Conservation (phyloP, 2,113 vertebrate genomes). For the Pomatorhinus ruficollis region DNA sequence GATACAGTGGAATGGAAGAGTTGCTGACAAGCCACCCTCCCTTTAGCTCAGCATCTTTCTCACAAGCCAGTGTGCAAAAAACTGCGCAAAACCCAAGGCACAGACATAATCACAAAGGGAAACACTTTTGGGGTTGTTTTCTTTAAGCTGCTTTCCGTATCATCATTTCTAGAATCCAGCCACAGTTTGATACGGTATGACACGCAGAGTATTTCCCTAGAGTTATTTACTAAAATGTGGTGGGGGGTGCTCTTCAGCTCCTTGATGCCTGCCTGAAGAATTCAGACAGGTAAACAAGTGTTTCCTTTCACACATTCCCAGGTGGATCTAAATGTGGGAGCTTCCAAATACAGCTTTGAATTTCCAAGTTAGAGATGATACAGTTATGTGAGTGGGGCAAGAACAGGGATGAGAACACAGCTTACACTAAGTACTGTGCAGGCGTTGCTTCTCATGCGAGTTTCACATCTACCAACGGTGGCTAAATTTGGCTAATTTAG, state of each 20-base stretch:
- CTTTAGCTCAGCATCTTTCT: background rate
- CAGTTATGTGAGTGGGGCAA: background rate
- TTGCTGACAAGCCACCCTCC: accelerated
- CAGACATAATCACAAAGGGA: background rate
- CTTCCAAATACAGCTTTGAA: background rate
- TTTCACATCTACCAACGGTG: background rate
- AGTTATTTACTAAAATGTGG: background rate
- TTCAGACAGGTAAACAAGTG: background rate
- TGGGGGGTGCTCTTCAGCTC: background rate
- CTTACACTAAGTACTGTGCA: background rate
- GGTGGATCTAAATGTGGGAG: background rate
- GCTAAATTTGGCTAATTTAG: slow-evolving; percentile 7
- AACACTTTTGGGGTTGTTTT: background rate
- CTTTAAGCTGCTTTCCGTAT: background rate
- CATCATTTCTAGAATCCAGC: background rate
- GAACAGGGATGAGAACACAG: background rate
- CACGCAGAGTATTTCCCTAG: background rate
- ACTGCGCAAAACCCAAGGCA: background rate
- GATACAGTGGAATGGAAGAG: background rate
- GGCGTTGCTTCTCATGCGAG: background rate
- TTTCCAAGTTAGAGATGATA: background rate
- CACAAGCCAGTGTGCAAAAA: background rate
- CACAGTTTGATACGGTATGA: accelerated
- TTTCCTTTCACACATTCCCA: background rate
- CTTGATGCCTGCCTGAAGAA: background rate